These are phyloP conservation scores for Sorex maritimensis DNA, from an alignment of 2,797 vertebrate genomes.

Conservation along the genomic window DNA sequence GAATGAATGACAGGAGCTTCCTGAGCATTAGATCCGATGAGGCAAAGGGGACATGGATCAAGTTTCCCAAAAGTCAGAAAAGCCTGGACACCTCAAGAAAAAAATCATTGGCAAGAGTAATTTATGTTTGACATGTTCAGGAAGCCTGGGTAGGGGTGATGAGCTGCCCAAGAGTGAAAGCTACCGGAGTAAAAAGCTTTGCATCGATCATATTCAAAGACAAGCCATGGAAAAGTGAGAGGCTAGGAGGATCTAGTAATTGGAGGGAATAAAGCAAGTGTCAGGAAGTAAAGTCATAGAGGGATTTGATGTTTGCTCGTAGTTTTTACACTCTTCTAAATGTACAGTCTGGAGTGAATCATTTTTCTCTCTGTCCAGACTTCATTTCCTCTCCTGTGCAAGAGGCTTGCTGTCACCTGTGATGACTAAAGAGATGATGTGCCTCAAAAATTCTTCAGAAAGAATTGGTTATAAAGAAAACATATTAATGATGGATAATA, in stretches of 20 bases:
- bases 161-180: background rate
- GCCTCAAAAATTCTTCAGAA: background rate
- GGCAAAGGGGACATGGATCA: too few species aligned
- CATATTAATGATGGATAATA: background rate
- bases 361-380: background rate
- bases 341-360: background rate
- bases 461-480: background rate
- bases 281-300: background rate
- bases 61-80: background rate
- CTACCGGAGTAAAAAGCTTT: background rate
- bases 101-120: background rate
- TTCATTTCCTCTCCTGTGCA: slow-evolving; percentile 36
- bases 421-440: background rate
- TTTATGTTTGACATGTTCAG: background rate
- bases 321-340: slow-evolving; percentile 6
- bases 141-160: background rate
- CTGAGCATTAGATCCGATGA: background rate
- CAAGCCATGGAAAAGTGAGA: rapidly evolving
- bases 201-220: background rate
- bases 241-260: background rate
- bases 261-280: background rate
- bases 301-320: background rate
- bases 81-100: background rate
- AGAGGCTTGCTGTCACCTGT: background rate
- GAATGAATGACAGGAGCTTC: rapidly evolving